Conservation (phyloP, 2,888 invertebrate species). For the Caradrina kadenii region DNA sequence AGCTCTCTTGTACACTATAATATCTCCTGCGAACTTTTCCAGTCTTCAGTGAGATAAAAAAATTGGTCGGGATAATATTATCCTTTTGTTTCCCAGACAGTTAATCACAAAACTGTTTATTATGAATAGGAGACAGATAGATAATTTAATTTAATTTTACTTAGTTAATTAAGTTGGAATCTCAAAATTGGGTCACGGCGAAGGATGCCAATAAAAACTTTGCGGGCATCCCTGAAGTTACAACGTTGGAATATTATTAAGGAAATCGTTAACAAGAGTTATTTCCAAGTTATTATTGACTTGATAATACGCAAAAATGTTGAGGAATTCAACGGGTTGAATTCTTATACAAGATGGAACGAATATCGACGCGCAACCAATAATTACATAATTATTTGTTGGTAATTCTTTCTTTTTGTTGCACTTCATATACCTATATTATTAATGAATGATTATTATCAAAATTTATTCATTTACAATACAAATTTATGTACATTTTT, state of each 20-base stretch:
- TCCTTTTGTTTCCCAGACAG: too few relatives aligned
- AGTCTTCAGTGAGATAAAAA: too few relatives aligned
- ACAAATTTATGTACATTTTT: too few relatives aligned
- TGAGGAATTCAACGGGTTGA: neutral
- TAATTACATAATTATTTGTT: too few relatives aligned
- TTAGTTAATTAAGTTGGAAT: conserved; percentile 25
- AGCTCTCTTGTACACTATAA: too few relatives aligned
- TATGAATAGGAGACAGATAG: conserved; percentile 7
- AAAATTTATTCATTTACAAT: too few relatives aligned
- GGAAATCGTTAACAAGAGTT: conserved; percentile 39
- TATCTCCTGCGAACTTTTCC: too few relatives aligned
- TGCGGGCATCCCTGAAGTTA: conserved; percentile 22
- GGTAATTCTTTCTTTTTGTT: too few relatives aligned
- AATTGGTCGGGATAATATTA: too few relatives aligned
- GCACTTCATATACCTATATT: too few relatives aligned
- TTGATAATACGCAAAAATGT: conserved; percentile 15
- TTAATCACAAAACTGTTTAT: conserved; percentile 14
- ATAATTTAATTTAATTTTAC: conserved; percentile 26
- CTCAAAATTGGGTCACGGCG: conserved; percentile 24
- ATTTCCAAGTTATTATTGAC: conserved; percentile 28
- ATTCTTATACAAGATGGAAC: neutral
- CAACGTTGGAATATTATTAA: conserved; percentile 38
- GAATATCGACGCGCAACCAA: too few relatives aligned
- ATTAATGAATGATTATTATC: too few relatives aligned
- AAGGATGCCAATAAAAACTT: conserved; percentile 44